Evolutionary conservation across 35 echinoderm and acorn worm species (phyloP).

Genomic region (Apostichopus californicus): DNA sequence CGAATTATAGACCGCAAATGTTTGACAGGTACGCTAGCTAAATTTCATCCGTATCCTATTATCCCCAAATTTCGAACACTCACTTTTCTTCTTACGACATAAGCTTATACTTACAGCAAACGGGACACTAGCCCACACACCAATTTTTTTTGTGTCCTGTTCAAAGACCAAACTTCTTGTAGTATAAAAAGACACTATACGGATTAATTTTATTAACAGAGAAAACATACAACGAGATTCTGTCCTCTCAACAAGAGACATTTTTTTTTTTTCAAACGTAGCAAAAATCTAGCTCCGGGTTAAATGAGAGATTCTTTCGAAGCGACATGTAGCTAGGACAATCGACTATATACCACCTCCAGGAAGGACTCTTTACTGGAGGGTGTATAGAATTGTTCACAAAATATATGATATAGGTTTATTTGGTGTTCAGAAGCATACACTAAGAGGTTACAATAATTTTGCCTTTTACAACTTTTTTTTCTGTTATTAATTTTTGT

Average conservation of each 20-base stretch:
- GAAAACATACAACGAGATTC: not conserved
- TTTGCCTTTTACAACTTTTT: conserved; percentile 54
- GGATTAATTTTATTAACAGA: not conserved
- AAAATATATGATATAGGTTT: conserved; percentile 31
- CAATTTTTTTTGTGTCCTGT: conserved; percentile 4
- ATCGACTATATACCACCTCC: not conserved
- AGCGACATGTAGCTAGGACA: not conserved
- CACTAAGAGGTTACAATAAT: conserved; percentile 52
- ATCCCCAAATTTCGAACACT: not conserved
- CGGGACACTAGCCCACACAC: not conserved
- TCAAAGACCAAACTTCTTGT: conserved; percentile 18
- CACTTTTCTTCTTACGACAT: not conserved
- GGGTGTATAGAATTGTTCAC: conserved; percentile 30
- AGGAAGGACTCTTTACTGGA: not conserved
- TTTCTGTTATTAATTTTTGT: conserved; percentile 54
- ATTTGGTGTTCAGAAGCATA: conserved; percentile 47
- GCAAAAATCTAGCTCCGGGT: not conserved
- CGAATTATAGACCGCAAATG: not conserved
- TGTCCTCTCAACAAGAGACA: not conserved
- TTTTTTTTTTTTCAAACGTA: not conserved
- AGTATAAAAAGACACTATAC: conserved; percentile 17
- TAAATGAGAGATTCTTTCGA: not conserved
- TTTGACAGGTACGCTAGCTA: not conserved
- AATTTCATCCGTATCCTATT: not conserved
- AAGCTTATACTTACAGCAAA: conserved; percentile 4